phyloP scores from a whole-genome alignment of 2,888 invertebrate species.

The Lutraria lutraria region DNA sequence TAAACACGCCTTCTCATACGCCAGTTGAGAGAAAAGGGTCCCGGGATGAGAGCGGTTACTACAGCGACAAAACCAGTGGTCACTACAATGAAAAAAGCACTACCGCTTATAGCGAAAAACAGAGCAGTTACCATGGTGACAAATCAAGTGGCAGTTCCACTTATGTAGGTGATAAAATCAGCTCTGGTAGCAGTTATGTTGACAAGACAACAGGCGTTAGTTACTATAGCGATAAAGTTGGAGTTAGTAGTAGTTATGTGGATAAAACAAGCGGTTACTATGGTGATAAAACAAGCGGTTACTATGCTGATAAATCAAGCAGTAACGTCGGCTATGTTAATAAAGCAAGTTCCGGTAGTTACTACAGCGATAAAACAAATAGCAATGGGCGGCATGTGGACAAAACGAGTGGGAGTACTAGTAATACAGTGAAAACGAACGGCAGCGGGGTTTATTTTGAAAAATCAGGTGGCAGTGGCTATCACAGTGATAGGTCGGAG shows the following conservation, averaged over 20 bases:
- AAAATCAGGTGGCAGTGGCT: conserved; percentile 3
- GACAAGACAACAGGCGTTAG: not conserved
- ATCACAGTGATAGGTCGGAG: conserved; percentile 2
- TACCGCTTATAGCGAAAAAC: not conserved
- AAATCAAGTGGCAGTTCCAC: not conserved
- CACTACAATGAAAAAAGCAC: conserved; percentile 25
- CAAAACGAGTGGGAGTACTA: not conserved
- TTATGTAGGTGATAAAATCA: not conserved
- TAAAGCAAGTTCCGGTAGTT: conserved; percentile 11
- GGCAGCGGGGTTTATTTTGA: not conserved
- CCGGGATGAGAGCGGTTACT: conserved; percentile 33
- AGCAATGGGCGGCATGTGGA: not conserved
- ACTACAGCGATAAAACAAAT: conserved; percentile 5
- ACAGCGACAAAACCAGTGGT: conserved; percentile 36
- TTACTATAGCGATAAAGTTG: not conserved
- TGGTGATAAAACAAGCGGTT: conserved; percentile 20
- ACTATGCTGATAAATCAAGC: conserved; percentile 31
- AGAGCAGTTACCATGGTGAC: not conserved
- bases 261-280: conserved; percentile 18
- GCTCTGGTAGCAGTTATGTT: not conserved
- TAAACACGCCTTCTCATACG: not conserved
- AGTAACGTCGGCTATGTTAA: not conserved
- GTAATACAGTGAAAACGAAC: not conserved
- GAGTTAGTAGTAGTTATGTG: not conserved
- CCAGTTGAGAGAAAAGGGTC: conserved; percentile 30